A percentile compares a stretch with the other conserved stretches of the same genome.
These are phyloP conservation scores for Pristiophorus japonicus DNA, from an alignment of 2,113 vertebrate genomes.

Conservation along the genomic window DNA sequence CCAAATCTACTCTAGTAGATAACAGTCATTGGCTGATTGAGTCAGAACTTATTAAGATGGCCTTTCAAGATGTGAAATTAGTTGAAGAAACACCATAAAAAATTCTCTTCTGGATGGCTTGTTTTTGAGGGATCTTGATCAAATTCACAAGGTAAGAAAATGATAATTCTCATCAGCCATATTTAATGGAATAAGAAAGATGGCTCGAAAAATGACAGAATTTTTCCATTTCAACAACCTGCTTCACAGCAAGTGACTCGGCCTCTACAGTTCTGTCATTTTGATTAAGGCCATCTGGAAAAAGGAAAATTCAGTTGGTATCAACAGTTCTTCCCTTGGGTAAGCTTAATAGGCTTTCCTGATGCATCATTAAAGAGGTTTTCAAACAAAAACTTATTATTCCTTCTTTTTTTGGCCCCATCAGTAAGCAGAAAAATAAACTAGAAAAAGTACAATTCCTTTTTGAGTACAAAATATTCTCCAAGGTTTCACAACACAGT, in stretches of 20 bases:
- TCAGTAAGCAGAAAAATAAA: not conserved
- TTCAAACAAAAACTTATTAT: not conserved
- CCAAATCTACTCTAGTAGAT: not conserved
- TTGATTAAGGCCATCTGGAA: not conserved
- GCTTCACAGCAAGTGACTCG: not conserved
- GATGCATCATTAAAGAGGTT: not conserved
- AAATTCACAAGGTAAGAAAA: not conserved
- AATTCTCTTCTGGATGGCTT: not conserved
- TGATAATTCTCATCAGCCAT: not conserved
- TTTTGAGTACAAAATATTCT: not conserved
- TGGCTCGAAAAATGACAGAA: not conserved
- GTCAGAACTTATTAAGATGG: not conserved
- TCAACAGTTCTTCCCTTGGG: not conserved
- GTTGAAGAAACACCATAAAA: not conserved
- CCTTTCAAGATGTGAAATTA: conserved; percentile 5
- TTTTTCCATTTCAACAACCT: not conserved
- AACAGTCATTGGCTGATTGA: not conserved
- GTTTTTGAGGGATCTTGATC: not conserved
- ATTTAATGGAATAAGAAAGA: not conserved
- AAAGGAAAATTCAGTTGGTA: not conserved
- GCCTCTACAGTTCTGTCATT: not conserved
- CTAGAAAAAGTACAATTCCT: not conserved
- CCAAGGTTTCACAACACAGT: not conserved
- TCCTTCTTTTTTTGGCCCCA: not conserved
- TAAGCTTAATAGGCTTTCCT: not conserved